Base-by-base conservation (phyloP, 2,888 invertebrate genomes). In the Stenoptilia bipunctidactyla region DNA sequence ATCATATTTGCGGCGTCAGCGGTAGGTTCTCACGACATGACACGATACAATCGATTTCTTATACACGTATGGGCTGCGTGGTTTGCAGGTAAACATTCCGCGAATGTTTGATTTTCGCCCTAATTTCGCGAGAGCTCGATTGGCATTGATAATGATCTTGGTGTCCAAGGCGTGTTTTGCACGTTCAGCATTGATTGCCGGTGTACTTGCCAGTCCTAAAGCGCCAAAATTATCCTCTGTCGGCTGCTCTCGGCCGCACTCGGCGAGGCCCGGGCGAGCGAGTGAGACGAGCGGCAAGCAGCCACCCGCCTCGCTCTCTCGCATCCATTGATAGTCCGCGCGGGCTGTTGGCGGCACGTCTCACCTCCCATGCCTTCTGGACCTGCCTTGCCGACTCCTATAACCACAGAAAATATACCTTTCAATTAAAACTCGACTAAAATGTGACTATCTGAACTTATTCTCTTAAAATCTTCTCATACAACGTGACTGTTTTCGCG, bases 221-320 rank as follows among this genome's bases (percentile, higher is more conserved):
- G 79, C 74, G 79, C 80, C 80, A 80, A 82, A 80, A 76, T 75
- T 75, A 82, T 69, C 79, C 69, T 80, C 79, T 79, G 74, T 66
- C 58, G 60, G 60, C 62, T n/a, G n/a, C n/a, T n/a, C 66, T 76
- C 79, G 80, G 64, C 58, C 52, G 53, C 52, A 45, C 52, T 73
- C 75, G 76, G 68, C 54, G 45, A 20, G 51, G 48, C 48, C 51
- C 49, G 45, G 50, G 49, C 54, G 62, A 66, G 67, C 59, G 51
- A 52, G 59, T 56, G 50, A 53, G 50, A 48, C 48, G 49, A 47
- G 48, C 48, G 20, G 20, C n/a, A n/a, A 53, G 48, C 52, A 40
- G 38, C 47, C 57, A 52, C 52, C 53, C 49, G 45, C n/a, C 41
- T 8, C 38, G 20, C 36, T n/a, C 15, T 12, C 49, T 45, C 56